Evolutionary conservation across 2,797 vertebrate species (phyloP).

Genomic region (Chaenodraco wilsoni): DNA sequence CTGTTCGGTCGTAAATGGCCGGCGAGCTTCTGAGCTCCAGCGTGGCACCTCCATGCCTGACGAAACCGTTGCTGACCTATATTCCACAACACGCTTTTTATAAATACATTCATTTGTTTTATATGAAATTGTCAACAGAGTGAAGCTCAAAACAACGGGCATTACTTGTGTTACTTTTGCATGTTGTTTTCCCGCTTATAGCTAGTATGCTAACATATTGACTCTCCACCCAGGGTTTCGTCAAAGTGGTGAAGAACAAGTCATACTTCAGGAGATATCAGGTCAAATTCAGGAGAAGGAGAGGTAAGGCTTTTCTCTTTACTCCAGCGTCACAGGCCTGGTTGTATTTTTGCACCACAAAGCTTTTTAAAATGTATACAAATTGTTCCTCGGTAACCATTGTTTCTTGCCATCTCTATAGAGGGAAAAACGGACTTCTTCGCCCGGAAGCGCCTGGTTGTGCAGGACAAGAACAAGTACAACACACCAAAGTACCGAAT

Average conservation of each 20-base stretch:
- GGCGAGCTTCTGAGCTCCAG: constrained; percentile 55
- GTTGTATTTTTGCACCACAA: background rate
- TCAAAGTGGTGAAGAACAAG: constrained; percentile 98
- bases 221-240: constrained; percentile 89
- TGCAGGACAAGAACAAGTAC: constrained; percentile 99
- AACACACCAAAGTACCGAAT: constrained; percentile 98
- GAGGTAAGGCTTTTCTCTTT: constrained; percentile 82
- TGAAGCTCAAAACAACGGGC: background rate
- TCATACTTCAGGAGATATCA: constrained; percentile 99
- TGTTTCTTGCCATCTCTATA: constrained; percentile 55
- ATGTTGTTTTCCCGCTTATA: rapidly evolving
- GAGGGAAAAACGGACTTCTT: constrained; percentile 99
- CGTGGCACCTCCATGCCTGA: constrained; percentile 71
- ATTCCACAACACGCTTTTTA: background rate
- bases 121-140: rapidly evolving
- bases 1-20: background rate
- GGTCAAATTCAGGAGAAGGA: constrained; percentile 97
- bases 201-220: background rate
- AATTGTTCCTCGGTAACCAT: background rate
- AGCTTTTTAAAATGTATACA: too few relatives aligned
- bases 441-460: constrained; percentile 95
- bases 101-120: background rate
- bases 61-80: constrained; percentile 40
- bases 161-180: background rate
- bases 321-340: too few relatives aligned